Percentiles rank a stretch among this genome's conserved stretches.
Conservation (phyloP, 2,797 vertebrate species). For the Remorina albescens region DNA sequence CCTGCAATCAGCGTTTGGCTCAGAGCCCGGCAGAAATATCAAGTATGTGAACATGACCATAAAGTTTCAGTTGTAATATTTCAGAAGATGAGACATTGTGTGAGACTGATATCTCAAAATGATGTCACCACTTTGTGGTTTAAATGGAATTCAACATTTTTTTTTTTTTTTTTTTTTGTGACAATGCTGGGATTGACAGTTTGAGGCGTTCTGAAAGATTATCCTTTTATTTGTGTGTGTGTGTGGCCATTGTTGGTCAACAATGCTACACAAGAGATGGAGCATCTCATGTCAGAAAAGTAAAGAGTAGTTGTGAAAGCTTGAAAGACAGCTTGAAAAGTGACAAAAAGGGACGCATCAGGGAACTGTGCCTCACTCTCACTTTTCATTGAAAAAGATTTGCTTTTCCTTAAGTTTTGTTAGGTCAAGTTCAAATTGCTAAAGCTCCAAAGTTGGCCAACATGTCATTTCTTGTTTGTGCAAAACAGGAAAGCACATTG, state of each 20-base stretch:
- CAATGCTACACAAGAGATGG: no score
- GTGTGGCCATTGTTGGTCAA: background rate
- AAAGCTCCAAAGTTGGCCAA: background rate
- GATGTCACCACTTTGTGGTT: background rate
- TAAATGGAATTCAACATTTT: background rate
- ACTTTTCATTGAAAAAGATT: background rate
- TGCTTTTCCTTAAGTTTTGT: no score
- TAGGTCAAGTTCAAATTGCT: background rate
- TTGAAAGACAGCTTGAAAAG: background rate
- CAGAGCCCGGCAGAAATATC: constrained; percentile 12
- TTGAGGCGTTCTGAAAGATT: background rate
- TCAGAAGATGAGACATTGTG: background rate
- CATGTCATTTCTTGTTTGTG: background rate
- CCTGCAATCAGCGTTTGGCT: constrained; percentile 36
- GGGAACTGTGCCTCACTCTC: background rate
- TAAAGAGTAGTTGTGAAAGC: background rate
- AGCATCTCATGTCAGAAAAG: no score
- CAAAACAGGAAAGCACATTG: background rate
- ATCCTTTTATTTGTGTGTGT: background rate
- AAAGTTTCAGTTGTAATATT: constrained; percentile 18
- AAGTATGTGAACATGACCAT: constrained; percentile 4
- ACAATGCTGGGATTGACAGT: background rate
- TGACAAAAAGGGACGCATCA: background rate
- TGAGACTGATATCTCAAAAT: background rate
- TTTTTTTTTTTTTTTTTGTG: background rate